phyloP scores from a whole-genome alignment of 2,888 invertebrate species.

The Aelia acuminata region DNA sequence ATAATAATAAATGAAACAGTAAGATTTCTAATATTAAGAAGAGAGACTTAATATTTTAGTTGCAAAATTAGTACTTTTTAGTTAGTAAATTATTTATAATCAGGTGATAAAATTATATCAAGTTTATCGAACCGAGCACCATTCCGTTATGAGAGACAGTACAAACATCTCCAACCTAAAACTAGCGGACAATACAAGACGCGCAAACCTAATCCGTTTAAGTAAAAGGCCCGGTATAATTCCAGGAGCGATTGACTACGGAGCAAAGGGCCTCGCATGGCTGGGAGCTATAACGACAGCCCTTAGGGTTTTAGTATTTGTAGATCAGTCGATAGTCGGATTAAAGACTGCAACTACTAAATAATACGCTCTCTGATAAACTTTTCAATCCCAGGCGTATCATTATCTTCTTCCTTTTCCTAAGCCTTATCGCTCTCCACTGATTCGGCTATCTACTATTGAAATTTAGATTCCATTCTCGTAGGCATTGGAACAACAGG shows the following conservation, averaged over 20 bases:
- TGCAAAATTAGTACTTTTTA: too few species aligned
- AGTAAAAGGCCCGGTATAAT: neutral
- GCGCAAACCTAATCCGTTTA: neutral
- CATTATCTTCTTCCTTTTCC: neutral
- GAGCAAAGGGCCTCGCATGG: neutral
- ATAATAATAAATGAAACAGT: too few species aligned
- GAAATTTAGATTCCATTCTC: too few species aligned
- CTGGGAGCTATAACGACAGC: neutral
- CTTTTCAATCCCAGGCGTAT: neutral
- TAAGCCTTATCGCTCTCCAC: neutral
- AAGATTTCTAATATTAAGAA: too few species aligned
- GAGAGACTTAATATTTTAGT: too few species aligned
- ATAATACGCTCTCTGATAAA: neutral
- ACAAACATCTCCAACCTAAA: neutral
- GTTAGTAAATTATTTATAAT: too few species aligned
- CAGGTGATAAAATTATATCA: too few species aligned
- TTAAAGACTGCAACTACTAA: neutral
- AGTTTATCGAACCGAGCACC: neutral
- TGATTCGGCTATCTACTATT: too few species aligned
- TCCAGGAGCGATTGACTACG: neutral
- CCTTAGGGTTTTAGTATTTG: neutral
- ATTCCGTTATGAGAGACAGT: neutral
- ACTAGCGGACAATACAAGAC: neutral
- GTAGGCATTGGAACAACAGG: too few species aligned
- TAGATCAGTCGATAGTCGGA: slow-evolving; percentile 2